These are phyloP conservation scores for Orbicella faveolata DNA, from an alignment of 64 coral and sea anemone genomes.

Conservation along the genomic window DNA sequence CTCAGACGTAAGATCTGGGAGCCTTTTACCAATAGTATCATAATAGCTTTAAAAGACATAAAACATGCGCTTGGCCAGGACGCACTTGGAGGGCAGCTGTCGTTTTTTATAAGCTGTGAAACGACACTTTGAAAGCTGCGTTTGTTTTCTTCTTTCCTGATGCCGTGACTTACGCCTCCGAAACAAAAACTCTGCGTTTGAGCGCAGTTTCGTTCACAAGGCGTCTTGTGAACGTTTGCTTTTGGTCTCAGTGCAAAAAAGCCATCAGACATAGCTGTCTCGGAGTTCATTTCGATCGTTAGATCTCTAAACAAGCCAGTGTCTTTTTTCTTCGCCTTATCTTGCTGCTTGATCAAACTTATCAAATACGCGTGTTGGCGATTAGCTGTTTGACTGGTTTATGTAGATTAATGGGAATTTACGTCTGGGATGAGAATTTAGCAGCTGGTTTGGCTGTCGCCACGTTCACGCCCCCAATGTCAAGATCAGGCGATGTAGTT, in stretches of 20 bases:
- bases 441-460: constrained; percentile 34
- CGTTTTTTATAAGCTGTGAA: background rate
- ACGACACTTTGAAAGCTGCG: background rate
- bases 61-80: background rate
- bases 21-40: background rate
- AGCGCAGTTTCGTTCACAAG: background rate
- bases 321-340: background rate
- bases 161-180: constrained; percentile 22
- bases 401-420: constrained; percentile 13
- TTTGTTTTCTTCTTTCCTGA: background rate
- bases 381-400: constrained; percentile 15
- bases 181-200: background rate
- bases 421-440: constrained; percentile 19
- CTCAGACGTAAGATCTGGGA: background rate
- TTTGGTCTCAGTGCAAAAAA: background rate
- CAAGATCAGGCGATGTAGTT: background rate
- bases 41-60: constrained; percentile 14
- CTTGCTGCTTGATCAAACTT: background rate
- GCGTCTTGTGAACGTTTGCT: background rate
- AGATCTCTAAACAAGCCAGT: background rate
- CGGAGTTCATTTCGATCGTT: background rate
- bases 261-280: background rate
- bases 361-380: background rate
- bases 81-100: background rate
- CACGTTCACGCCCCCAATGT: constrained; percentile 31